Evolutionary conservation across 2,797 vertebrate genomes (phyloP), one percentile per base, ranked within the genome.

Genomic region (Percopsis omiscomaycus): DNA sequence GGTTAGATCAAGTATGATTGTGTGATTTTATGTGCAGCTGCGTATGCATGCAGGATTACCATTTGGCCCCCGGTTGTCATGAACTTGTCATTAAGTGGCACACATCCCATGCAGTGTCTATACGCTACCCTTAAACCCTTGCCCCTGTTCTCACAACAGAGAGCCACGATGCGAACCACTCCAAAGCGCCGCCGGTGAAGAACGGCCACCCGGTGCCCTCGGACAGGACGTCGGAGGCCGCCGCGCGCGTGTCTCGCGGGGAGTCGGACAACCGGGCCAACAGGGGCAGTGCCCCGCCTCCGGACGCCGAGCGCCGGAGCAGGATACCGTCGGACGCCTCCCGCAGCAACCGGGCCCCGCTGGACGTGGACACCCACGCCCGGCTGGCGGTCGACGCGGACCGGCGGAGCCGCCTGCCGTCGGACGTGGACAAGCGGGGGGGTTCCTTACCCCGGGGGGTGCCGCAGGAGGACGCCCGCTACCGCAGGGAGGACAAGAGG

Each of bases 201-300:
- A 98, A 98, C 49, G 96, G 96, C 56, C 96, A 97, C 68, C 92
- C 91, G 0, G 53, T 87, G 28, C 91, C 92, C 1, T 46, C 70
- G 32, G 89, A 91, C 52, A 80, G 58, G 16, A 47, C 77, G 45
- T 79, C 85, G 0, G 86, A 91, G 5, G 58, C 15, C 0, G 82
- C 73, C 6, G 15, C 29, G 3, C 72, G 83, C 28, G 72, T 82
- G 15, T 77, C 81, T 12, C 72, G 77, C 45, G 76, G 81, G 8
- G 86, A 88, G 2, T 73, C 78, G 0, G 92, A 92, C 55, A 13
- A 73, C 9, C 90, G 83, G 51, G 55, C 4, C 12, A 88, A 80
- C 47, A 76, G 75, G 51, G 65, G 29, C 16, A 57, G 76, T 58
- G 66, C 75, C 13, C 88, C 88, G 10, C 64, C 61, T 16, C 88